Conservation (phyloP, 2,113 vertebrate species). For the Anguilla rostrata region DNA sequence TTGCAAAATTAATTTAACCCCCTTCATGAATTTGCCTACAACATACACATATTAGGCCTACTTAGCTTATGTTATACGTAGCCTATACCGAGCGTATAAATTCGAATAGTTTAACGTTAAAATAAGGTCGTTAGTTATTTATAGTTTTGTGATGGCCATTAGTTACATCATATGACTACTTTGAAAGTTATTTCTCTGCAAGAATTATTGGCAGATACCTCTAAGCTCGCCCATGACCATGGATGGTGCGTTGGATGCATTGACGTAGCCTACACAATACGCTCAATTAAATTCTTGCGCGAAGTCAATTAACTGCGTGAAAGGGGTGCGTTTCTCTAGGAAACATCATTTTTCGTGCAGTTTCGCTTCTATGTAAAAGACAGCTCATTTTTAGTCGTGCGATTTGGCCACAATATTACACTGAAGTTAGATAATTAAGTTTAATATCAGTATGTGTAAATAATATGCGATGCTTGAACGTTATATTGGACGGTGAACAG, state of each 20-base stretch:
- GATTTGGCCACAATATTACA: not conserved
- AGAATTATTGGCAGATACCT: not conserved
- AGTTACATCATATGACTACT: not conserved
- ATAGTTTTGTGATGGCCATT: too few relatives aligned
- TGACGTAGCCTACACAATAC: not conserved
- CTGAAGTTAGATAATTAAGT: not conserved
- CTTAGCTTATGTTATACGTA: not conserved
- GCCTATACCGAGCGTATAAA: not conserved
- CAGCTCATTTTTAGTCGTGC: not conserved
- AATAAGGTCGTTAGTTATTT: not conserved
- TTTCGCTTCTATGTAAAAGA: not conserved
- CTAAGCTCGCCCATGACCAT: not conserved
- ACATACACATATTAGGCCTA: not conserved
- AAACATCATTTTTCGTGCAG: not conserved
- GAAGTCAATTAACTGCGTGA: not conserved
- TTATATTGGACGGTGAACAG: not conserved
- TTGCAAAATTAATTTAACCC: too few relatives aligned
- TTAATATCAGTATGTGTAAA: not conserved
- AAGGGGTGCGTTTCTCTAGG: not conserved
- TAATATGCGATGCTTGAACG: too few relatives aligned
- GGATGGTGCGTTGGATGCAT: not conserved
- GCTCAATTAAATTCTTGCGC: constrained; percentile 39
- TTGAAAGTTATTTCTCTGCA: not conserved
- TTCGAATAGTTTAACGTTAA: not conserved
- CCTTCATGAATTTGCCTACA: not conserved